A percentile compares a stretch with the other conserved stretches of the same genome.
Conservation (phyloP, 2,888 invertebrate species). For the Andrena chrysosceles region DNA sequence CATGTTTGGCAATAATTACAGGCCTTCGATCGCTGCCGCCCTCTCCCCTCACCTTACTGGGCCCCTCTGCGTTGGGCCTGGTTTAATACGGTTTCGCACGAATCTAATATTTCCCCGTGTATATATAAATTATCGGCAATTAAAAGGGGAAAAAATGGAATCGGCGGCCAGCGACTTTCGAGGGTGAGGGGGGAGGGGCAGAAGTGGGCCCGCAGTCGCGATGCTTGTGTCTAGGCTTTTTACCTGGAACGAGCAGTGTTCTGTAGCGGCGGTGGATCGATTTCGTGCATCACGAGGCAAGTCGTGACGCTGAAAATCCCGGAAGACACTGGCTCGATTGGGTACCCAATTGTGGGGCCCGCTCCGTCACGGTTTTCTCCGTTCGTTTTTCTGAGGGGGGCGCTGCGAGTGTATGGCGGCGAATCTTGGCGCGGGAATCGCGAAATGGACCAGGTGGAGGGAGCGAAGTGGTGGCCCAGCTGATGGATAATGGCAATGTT, state of each 20-base stretch:
- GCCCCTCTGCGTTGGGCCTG: slow-evolving; percentile 47
- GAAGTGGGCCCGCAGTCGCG: slow-evolving; percentile 24
- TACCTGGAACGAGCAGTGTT: slow-evolving; percentile 5
- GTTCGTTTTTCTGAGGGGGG: not conserved
- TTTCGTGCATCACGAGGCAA: slow-evolving; percentile 64
- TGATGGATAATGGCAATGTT: too few relatives aligned
- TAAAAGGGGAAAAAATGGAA: slow-evolving; percentile 80
- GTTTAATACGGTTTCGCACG: slow-evolving; percentile 85
- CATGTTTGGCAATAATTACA: slow-evolving; percentile 85
- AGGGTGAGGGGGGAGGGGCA: slow-evolving; percentile 16
- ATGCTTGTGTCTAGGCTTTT: slow-evolving; percentile 42
- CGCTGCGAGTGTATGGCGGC: not conserved
- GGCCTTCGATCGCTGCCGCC: slow-evolving; percentile 75
- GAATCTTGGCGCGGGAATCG: too few relatives aligned
- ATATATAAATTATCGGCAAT: slow-evolving; percentile 85
- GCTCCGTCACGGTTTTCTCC: slow-evolving; percentile 23
- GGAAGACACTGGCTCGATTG: slow-evolving; percentile 55
- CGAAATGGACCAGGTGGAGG: too few relatives aligned
- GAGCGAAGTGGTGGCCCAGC: too few relatives aligned
- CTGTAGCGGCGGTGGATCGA: slow-evolving; percentile 48
- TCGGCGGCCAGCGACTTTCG: slow-evolving; percentile 13
- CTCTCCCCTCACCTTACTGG: slow-evolving; percentile 49
- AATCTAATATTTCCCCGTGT: slow-evolving; percentile 84
- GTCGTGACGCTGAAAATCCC: slow-evolving; percentile 66
- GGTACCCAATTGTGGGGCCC: slow-evolving; percentile 44